Conservation (phyloP, 2,113 vertebrate species). For the Vicugna pacos region DNA sequence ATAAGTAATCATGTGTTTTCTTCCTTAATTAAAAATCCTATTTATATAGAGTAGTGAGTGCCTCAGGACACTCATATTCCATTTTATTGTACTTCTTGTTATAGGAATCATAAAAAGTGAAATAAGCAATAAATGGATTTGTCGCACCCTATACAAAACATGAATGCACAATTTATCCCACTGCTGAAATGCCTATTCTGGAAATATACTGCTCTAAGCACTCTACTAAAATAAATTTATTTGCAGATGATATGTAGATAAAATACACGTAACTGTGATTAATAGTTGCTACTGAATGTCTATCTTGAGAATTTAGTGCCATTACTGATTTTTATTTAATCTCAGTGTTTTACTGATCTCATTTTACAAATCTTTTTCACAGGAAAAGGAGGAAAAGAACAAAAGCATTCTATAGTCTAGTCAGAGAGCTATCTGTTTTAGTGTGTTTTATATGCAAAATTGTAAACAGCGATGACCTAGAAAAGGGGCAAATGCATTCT, state of each 20-base stretch:
- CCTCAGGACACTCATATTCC: constrained; percentile 14
- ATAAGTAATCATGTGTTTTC: background rate
- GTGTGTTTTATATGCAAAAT: constrained; percentile 28
- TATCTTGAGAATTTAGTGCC: constrained; percentile 10
- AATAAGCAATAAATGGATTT: constrained; percentile 72
- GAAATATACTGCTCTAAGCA: constrained; percentile 31
- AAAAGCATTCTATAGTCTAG: background rate
- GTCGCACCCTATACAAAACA: constrained; percentile 56
- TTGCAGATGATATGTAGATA: background rate
- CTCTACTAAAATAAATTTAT: constrained; percentile 35
- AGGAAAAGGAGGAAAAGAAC: background rate
- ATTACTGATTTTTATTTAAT: constrained; percentile 38
- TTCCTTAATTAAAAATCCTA: constrained; percentile 66
- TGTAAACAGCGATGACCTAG: background rate
- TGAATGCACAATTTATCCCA: background rate
- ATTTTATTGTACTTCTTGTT: constrained; percentile 63
- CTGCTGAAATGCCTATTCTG: constrained; percentile 15
- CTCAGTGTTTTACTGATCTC: background rate
- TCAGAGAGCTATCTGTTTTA: background rate
- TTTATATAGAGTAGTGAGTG: background rate
- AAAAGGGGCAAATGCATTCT: constrained; percentile 1
- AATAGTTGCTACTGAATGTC: background rate
- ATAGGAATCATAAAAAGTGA: constrained; percentile 70
- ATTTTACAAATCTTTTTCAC: background rate
- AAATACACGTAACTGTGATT: background rate